A percentile compares a stretch with the other conserved stretches of the same genome.
Evolutionary conservation across 2,113 vertebrate genomes (phyloP).

Genomic region (Oenanthe melanoleuca): DNA sequence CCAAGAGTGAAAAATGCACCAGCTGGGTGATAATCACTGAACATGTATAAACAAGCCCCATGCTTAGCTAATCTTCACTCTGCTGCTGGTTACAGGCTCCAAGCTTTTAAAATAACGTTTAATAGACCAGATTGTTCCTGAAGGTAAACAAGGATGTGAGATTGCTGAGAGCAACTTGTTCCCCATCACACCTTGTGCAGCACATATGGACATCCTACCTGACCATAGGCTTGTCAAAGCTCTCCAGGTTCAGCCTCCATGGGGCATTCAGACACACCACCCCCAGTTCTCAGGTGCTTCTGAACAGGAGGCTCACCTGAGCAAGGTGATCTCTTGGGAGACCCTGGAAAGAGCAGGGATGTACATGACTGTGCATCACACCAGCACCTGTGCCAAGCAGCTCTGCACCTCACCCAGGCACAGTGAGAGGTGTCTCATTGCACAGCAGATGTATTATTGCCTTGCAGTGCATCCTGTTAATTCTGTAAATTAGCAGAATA

Average conservation of each 20-base stretch:
- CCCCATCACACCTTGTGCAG: neutral
- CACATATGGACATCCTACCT: neutral
- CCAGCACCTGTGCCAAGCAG: neutral
- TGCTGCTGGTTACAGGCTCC: neutral
- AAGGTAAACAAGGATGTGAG: neutral
- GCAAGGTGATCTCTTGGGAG: neutral
- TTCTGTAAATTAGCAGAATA: neutral
- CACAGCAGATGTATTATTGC: neutral
- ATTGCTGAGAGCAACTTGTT: neutral
- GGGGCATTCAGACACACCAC: neutral
- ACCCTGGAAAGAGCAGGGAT: neutral
- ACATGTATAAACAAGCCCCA: constrained; percentile 12
- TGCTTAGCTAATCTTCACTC: constrained; percentile 15
- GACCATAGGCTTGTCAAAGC: neutral
- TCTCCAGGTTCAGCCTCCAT: neutral
- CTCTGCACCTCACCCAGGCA: neutral
- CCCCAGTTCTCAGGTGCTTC: neutral
- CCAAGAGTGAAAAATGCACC: constrained; percentile 14
- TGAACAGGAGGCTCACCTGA: neutral
- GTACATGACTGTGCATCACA: accelerated
- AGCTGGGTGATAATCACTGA: constrained; percentile 33
- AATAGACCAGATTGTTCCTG: neutral
- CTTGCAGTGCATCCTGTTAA: neutral
- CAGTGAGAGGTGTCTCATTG: neutral
- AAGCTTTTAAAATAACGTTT: neutral